Percentiles rank a stretch among this genome's conserved stretches.
Evolutionary conservation across 2,113 vertebrate genomes (phyloP).

Genomic region (Pagrus major): DNA sequence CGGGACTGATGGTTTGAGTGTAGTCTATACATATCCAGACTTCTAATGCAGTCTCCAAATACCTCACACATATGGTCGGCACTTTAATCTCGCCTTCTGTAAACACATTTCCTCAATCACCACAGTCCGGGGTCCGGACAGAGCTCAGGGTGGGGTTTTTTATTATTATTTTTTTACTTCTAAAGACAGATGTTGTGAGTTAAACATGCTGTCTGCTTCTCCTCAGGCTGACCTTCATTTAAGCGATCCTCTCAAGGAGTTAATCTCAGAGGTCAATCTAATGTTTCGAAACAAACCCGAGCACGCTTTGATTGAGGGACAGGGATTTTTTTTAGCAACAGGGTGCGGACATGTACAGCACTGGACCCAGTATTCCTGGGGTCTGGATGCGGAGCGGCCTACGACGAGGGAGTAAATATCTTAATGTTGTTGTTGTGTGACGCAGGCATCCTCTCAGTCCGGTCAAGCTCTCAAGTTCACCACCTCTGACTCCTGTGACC

Average conservation of each 20-base stretch:
- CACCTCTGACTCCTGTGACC: conserved; percentile 97
- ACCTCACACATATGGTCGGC: conserved; percentile 57
- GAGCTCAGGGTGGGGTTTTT: background rate
- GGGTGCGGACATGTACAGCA: background rate
- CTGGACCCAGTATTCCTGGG: background rate
- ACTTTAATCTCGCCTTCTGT: conserved; percentile 52
- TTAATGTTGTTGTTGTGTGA: no score
- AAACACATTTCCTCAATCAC: conserved; percentile 57
- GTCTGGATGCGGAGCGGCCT: no score
- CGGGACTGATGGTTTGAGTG: conserved; percentile 60
- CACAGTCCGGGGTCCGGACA: background rate
- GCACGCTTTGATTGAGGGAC: conserved; percentile 27
- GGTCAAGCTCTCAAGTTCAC: conserved; percentile 97
- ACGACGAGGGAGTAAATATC: no score
- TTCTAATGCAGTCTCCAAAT: conserved; percentile 60
- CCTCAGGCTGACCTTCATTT: conserved; percentile 23
- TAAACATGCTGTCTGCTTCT: background rate
- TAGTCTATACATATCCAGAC: conserved; percentile 63
- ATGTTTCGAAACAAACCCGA: conserved; percentile 66
- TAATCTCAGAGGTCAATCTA: conserved; percentile 67
- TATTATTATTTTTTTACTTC: no score
- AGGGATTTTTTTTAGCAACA: background rate
- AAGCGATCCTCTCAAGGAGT: conserved; percentile 43
- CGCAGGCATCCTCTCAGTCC: conserved; percentile 90
- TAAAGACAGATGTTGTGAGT: conserved; percentile 43